These are phyloP conservation scores for Scomberomorus guttatus DNA, from an alignment of 2,797 vertebrate genomes.

Conservation along the genomic window DNA sequence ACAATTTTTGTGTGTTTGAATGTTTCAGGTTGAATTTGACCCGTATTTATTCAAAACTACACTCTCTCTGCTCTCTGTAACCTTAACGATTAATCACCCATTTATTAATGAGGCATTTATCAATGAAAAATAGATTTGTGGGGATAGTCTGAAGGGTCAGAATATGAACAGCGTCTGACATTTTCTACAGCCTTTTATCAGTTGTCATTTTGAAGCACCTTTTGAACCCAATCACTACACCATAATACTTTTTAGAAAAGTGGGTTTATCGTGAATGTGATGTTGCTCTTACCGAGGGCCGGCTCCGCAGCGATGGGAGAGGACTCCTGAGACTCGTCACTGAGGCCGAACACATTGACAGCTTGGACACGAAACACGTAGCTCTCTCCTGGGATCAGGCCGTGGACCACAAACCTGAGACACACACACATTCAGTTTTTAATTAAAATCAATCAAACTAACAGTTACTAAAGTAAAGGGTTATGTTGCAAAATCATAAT, in stretches of 20 bases:
- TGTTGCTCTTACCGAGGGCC: constrained; percentile 88
- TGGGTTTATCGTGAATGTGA: background rate
- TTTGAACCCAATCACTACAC: too few species aligned
- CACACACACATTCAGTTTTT: background rate
- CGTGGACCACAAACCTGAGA: constrained; percentile 94
- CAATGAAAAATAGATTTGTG: too few species aligned
- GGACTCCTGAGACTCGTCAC: constrained; percentile 96
- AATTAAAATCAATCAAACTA: background rate
- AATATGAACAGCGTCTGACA: background rate
- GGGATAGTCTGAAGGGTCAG: too few species aligned
- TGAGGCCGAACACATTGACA: constrained; percentile 91
- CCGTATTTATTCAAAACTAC: too few species aligned
- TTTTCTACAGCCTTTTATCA: background rate
- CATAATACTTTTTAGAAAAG: background rate
- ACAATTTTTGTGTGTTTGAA: too few species aligned
- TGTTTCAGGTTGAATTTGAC: too few species aligned
- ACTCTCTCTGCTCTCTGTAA: too few species aligned
- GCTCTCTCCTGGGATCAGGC: constrained; percentile 90
- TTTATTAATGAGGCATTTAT: too few species aligned
- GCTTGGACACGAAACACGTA: constrained; percentile 96
- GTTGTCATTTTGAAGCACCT: background rate
- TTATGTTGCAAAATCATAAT: too few species aligned
- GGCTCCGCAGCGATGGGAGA: constrained; percentile 91
- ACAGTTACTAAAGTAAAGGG: background rate
- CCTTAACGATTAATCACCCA: too few species aligned